These are phyloP conservation scores for Arenaria interpres DNA, from an alignment of 2,113 vertebrate species.

Conservation along the genomic window DNA sequence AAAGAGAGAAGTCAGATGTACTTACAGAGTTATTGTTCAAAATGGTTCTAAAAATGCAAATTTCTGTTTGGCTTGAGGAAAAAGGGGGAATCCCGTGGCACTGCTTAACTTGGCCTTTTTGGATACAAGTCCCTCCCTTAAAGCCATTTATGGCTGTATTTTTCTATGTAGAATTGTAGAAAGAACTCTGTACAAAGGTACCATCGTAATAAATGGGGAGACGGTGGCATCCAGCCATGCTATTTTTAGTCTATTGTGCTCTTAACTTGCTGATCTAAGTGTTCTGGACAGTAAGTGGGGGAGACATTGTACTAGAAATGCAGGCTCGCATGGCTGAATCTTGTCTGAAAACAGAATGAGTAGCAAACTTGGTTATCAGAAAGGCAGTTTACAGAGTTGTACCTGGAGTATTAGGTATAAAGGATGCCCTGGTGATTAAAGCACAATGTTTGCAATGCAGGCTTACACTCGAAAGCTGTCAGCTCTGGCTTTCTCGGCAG, in stretches of 20 bases:
- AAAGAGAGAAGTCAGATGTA: background rate
- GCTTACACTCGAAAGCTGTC: background rate
- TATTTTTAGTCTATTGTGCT: conserved; percentile 49
- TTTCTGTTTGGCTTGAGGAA: background rate
- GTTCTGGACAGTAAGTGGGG: conserved; percentile 33
- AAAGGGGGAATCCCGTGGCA: background rate
- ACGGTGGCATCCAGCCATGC: conserved; percentile 24
- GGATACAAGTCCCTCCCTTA: background rate
- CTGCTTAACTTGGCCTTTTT: background rate
- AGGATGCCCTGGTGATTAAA: conserved; percentile 11
- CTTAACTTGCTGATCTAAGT: conserved; percentile 62
- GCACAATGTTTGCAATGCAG: background rate
- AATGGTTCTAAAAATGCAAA: conserved; percentile 24
- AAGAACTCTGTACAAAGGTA: conserved; percentile 52
- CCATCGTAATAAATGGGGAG: conserved; percentile 7
- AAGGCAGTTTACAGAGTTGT: background rate
- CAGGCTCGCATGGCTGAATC: background rate
- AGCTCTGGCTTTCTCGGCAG: background rate
- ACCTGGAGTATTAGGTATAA: background rate
- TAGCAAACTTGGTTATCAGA: background rate
- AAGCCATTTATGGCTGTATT: conserved; percentile 22
- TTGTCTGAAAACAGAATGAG: background rate
- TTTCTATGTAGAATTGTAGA: conserved; percentile 5
- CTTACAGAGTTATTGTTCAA: background rate
- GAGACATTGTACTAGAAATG: conserved; percentile 17